These are phyloP conservation scores for Fringilla coelebs DNA, from an alignment of 2,797 vertebrate species.

Conservation along the genomic window DNA sequence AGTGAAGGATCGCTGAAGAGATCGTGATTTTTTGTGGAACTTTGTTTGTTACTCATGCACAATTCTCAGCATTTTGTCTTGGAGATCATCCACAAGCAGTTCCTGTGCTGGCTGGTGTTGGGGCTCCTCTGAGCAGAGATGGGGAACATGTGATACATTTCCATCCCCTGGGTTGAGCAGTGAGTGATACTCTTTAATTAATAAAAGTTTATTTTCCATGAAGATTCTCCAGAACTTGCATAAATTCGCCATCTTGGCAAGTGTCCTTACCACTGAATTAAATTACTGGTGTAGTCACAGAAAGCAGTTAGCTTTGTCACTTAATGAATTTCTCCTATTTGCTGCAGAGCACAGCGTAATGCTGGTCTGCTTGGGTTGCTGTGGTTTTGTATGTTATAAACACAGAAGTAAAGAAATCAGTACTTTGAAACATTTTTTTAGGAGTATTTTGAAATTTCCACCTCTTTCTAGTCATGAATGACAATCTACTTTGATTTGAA, in stretches of 20 bases:
- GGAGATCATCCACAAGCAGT: conserved; percentile 29
- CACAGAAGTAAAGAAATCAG: background rate
- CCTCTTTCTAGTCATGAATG: background rate
- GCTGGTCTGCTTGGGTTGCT: background rate
- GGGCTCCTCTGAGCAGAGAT: conserved; percentile 7
- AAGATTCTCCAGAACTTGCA: conserved; percentile 23
- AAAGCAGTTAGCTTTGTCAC: conserved; percentile 18
- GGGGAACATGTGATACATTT: conserved; percentile 37
- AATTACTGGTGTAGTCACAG: conserved; percentile 37
- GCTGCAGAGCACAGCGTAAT: background rate
- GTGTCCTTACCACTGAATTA: conserved; percentile 15
- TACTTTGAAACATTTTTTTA: background rate
- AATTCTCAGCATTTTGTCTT: background rate
- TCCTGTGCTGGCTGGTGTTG: conserved; percentile 14
- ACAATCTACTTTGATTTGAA: conserved; percentile 13
- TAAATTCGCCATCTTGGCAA: conserved; percentile 40
- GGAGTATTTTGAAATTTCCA: background rate
- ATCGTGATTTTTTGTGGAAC: conserved; percentile 53
- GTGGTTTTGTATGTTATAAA: background rate
- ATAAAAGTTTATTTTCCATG: conserved; percentile 52
- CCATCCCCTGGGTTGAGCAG: background rate
- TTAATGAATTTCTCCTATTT: conserved; percentile 17
- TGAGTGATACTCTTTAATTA: conserved; percentile 40
- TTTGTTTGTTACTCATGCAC: background rate
- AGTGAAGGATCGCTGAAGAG: conserved; percentile 28